These are phyloP conservation scores for Ceuthmochares aereus DNA, from an alignment of 2,113 vertebrate species.

Conservation along the genomic window DNA sequence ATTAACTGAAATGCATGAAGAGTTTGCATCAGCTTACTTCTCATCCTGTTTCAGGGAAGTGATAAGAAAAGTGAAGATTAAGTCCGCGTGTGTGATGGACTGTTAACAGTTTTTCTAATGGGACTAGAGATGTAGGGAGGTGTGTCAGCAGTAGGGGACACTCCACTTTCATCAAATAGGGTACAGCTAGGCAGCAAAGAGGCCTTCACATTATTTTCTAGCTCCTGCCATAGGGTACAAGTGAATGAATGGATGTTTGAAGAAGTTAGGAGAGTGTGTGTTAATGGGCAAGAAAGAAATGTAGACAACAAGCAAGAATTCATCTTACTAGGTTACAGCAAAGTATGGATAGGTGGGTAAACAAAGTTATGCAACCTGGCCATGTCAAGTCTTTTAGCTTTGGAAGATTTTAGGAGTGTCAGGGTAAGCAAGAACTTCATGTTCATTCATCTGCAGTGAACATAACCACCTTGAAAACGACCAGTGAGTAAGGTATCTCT, in stretches of 20 bases:
- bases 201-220: not conserved
- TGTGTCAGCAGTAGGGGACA: too few relatives aligned
- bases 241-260: not conserved
- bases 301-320: not conserved
- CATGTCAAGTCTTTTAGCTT: rapidly evolving
- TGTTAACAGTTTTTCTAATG: not conserved
- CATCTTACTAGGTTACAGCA: not conserved
- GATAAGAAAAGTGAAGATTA: not conserved
- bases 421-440: not conserved
- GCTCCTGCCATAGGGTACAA: not conserved
- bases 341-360: not conserved
- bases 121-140: too few relatives aligned
- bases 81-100: not conserved
- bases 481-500: not conserved
- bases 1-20: not conserved
- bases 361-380: not conserved
- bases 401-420: not conserved
- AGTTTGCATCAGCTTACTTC: not conserved
- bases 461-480: not conserved
- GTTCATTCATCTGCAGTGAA: not conserved
- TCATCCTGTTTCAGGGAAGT: not conserved
- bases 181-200: not conserved
- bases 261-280: not conserved
- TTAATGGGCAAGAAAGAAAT: not conserved
- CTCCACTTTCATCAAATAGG: not conserved